Conservation (phyloP, 1,140 invertebrate genomes). For the Pachypsylla venusta region DNA sequence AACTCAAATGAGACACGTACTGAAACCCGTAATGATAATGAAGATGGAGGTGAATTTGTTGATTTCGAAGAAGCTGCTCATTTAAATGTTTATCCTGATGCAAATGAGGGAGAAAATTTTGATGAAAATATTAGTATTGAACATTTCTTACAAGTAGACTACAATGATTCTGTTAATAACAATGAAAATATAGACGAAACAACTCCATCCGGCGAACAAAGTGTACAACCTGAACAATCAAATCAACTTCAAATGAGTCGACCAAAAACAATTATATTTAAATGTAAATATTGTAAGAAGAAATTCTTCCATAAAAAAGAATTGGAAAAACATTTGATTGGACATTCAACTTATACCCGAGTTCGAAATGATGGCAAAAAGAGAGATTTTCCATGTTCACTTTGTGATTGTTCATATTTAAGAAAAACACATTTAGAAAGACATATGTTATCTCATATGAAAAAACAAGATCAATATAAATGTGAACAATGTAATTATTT, state of each 20-base stretch:
- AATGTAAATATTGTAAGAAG: conserved; percentile 8
- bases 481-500: neutral
- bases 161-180: neutral
- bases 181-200: too few species aligned
- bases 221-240: too few species aligned
- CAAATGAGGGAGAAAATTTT: neutral
- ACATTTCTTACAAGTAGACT: conserved; percentile 7
- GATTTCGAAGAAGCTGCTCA: neutral
- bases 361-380: conserved; percentile 1
- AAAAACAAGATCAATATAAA: conserved; percentile 8
- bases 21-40: neutral
- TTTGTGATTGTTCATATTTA: neutral
- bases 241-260: conserved; percentile 1
- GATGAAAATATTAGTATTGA: neutral
- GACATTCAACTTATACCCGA: neutral
- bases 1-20: neutral
- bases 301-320: conserved; percentile 4
- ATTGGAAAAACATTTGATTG: conserved; percentile 1
- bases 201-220: too few species aligned
- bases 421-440: neutral
- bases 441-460: conserved; percentile 3
- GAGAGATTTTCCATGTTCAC: neutral
- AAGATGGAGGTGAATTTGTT: neutral
- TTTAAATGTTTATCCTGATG: neutral
- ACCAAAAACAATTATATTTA: conserved; percentile 4